Evolutionary conservation across 2,113 vertebrate genomes (phyloP).

Genomic region (Myotis davidii): DNA sequence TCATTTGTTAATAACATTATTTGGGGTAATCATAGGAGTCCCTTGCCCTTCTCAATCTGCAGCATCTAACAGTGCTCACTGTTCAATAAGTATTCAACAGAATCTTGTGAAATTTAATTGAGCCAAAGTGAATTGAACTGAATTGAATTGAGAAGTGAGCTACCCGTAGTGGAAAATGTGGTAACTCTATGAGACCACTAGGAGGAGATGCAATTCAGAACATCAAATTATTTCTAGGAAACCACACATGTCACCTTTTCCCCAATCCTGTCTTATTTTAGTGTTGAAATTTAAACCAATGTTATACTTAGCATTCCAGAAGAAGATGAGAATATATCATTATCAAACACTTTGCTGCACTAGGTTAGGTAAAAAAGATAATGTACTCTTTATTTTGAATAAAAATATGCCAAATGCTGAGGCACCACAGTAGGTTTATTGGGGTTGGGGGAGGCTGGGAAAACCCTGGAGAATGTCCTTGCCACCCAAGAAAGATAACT

Average conservation of each 20-base stretch:
- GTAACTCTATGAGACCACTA: constrained; percentile 26
- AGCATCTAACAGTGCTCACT: neutral
- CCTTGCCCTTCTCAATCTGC: neutral
- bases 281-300: neutral
- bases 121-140: neutral
- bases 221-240: neutral
- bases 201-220: constrained; percentile 59
- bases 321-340: neutral
- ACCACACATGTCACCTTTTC: neutral
- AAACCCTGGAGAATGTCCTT: constrained; percentile 19
- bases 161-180: neutral
- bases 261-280: neutral
- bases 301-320: neutral
- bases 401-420: neutral
- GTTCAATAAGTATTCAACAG: neutral
- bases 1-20: neutral
- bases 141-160: neutral
- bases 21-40: neutral
- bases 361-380: neutral
- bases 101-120: neutral
- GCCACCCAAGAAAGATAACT: constrained; percentile 17
- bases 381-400: constrained; percentile 22
- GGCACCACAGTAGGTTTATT: neutral
- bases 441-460: neutral
- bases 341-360: neutral